These are phyloP conservation scores for Psix sp. DNA, from an alignment of 1,140 invertebrate species.

Conservation along the genomic window DNA sequence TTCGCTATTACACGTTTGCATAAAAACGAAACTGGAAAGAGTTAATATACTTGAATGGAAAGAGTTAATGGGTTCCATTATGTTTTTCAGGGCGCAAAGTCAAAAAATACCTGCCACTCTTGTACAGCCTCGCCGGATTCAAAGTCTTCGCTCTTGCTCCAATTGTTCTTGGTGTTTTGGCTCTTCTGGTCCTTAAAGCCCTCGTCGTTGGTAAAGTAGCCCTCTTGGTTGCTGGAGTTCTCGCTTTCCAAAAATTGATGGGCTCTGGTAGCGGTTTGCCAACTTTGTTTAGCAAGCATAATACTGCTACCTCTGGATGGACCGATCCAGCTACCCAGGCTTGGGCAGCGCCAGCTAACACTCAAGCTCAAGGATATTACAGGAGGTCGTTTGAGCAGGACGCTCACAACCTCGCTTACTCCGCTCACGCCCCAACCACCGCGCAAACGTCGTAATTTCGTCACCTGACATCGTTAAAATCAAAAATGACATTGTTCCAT, in stretches of 20 bases:
- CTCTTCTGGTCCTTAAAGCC: slow-evolving; percentile 85
- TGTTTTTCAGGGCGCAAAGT: slow-evolving; percentile 82
- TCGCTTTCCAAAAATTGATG: slow-evolving; percentile 83
- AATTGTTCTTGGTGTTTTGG: slow-evolving; percentile 82
- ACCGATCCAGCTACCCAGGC: slow-evolving; percentile 66
- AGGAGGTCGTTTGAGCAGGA: slow-evolving; percentile 77
- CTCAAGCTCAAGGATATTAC: slow-evolving; percentile 78
- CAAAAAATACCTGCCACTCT: slow-evolving; percentile 83
- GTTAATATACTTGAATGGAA: slow-evolving; percentile 44
- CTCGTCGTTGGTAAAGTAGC: slow-evolving; percentile 86
- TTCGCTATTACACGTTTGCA: too few relatives aligned
- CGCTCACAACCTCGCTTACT: slow-evolving; percentile 81
- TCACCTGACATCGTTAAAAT: slow-evolving; percentile 26
- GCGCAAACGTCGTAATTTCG: slow-evolving; percentile 45
- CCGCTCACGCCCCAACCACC: slow-evolving; percentile 67
- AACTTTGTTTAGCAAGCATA: slow-evolving; percentile 57
- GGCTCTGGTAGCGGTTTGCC: slow-evolving; percentile 77
- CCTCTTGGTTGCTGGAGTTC: slow-evolving; percentile 81
- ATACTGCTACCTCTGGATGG: slow-evolving; percentile 50
- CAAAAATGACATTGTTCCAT: slow-evolving; percentile 43
- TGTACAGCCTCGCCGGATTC: slow-evolving; percentile 81
- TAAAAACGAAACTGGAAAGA: slow-evolving; percentile 45
- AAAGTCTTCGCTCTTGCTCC: slow-evolving; percentile 84
- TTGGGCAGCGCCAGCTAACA: slow-evolving; percentile 72
- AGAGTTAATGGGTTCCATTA: slow-evolving; percentile 51